A percentile compares a stretch with the other conserved stretches of the same genome.
Evolutionary conservation across 2,113 vertebrate genomes (phyloP).

Genomic region (Ciconia boyciana): DNA sequence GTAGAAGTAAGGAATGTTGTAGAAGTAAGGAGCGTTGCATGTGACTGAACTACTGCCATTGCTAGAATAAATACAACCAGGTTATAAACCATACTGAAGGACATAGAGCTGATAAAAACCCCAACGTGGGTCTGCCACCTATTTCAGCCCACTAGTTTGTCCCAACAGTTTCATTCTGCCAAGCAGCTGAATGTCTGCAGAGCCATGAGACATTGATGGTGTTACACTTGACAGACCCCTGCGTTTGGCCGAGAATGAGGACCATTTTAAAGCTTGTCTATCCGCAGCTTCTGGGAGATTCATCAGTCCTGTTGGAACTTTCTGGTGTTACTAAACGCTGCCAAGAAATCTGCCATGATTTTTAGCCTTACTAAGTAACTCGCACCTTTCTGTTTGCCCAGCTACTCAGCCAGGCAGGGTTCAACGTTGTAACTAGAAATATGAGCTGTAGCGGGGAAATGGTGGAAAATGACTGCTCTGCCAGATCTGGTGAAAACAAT

Average conservation of each 20-base stretch:
- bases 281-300: not conserved
- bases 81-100: not conserved
- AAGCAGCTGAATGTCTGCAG: not conserved
- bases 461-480: not conserved
- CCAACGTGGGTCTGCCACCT: not conserved
- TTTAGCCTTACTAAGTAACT: not conserved
- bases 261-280: not conserved
- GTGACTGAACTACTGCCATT: not conserved
- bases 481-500: not conserved
- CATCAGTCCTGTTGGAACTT: not conserved
- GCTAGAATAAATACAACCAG: not conserved
- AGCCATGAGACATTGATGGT: not conserved
- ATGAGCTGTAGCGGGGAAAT: not conserved
- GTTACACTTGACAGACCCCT: not conserved
- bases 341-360: not conserved
- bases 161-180: not conserved
- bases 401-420: not conserved
- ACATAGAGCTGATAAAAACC: not conserved
- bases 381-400: not conserved
- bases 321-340: not conserved
- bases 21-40: not conserved
- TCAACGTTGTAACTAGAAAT: not conserved
- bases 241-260: not conserved
- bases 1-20: not conserved
- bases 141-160: not conserved